A percentile compares a stretch with the other conserved stretches of the same genome.
phyloP scores from a whole-genome alignment of 2,113 vertebrate genomes.

The Takifugu flavidus region DNA sequence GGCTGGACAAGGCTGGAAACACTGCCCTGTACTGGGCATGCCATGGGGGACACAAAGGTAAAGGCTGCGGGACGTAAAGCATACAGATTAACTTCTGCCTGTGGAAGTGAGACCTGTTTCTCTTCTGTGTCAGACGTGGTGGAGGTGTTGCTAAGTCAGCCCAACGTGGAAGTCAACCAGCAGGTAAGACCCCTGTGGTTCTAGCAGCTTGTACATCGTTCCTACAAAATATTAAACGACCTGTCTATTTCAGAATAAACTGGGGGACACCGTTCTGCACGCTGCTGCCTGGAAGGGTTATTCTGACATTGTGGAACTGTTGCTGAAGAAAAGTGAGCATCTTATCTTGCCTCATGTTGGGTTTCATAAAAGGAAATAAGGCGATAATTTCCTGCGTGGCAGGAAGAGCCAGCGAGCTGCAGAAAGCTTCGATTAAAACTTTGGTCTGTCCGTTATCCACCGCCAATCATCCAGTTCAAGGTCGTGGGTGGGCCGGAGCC shows the following conservation, averaged over 20 bases:
- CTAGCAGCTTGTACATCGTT: not conserved
- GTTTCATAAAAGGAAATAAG: not conserved
- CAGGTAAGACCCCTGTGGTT: constrained; percentile 76
- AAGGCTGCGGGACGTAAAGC: not conserved
- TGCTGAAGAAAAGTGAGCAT: constrained; percentile 86
- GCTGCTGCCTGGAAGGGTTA: constrained; percentile 98
- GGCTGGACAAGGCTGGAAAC: constrained; percentile 95
- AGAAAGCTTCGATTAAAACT: not conserved
- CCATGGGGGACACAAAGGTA: constrained; percentile 96
- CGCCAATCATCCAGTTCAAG: no score
- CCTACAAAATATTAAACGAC: not conserved
- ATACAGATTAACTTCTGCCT: constrained; percentile 17
- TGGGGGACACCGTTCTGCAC: constrained; percentile 92
- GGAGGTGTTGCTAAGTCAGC: constrained; percentile 86
- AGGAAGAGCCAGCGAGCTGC: not conserved
- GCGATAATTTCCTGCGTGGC: not conserved
- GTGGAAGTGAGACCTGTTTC: not conserved
- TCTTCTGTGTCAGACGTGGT: constrained; percentile 83
- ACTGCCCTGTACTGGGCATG: constrained; percentile 96
- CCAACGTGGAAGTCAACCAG: constrained; percentile 92
- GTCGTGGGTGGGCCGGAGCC: no score
- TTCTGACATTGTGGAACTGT: constrained; percentile 93
- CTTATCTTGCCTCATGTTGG: not conserved
- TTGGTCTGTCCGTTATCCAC: no score
- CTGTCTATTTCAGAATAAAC: constrained; percentile 85